A percentile compares a stretch with the other conserved stretches of the same genome.
Conservation (phyloP, 2,888 invertebrate species). For the Platerodrilus igneus region DNA sequence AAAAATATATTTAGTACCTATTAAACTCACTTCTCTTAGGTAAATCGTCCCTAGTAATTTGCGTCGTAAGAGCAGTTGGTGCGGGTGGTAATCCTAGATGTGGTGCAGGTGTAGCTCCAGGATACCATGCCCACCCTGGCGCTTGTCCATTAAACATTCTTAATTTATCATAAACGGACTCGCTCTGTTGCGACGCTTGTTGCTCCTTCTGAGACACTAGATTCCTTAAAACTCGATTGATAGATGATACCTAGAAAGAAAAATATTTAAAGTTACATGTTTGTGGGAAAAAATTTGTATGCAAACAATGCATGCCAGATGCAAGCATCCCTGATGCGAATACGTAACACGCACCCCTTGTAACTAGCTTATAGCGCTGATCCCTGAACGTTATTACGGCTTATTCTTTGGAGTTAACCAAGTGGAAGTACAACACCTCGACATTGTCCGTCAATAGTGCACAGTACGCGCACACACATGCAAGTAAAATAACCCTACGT, state of each 20-base stretch:
- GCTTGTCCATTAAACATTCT: constrained; percentile 92
- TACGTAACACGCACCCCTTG: constrained; percentile 32
- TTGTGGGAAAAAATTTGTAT: constrained; percentile 30
- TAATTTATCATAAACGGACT: constrained; percentile 91
- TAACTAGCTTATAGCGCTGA: constrained; percentile 46
- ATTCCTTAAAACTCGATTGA: constrained; percentile 95
- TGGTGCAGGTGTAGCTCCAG: constrained; percentile 66
- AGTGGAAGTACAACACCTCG: constrained; percentile 49
- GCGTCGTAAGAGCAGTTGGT: constrained; percentile 51
- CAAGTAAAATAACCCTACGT: constrained; percentile 25
- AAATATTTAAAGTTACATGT: background rate
- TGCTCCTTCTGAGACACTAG: constrained; percentile 95
- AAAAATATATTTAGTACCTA: background rate
- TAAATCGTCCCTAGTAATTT: constrained; percentile 62
- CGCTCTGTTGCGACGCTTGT: constrained; percentile 75
- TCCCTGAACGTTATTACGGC: constrained; percentile 45
- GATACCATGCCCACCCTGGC: constrained; percentile 84
- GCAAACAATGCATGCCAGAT: constrained; percentile 47
- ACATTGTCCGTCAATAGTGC: constrained; percentile 43
- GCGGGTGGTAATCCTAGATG: constrained; percentile 60
- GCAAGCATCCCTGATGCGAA: constrained; percentile 37
- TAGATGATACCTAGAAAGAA: constrained; percentile 83
- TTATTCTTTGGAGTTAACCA: constrained; percentile 48
- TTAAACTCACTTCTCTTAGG: constrained; percentile 69
- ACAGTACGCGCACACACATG: constrained; percentile 38